These are phyloP conservation scores for Kryphioiulus occultus DNA, from an alignment of 2,888 invertebrate genomes.

Conservation along the genomic window DNA sequence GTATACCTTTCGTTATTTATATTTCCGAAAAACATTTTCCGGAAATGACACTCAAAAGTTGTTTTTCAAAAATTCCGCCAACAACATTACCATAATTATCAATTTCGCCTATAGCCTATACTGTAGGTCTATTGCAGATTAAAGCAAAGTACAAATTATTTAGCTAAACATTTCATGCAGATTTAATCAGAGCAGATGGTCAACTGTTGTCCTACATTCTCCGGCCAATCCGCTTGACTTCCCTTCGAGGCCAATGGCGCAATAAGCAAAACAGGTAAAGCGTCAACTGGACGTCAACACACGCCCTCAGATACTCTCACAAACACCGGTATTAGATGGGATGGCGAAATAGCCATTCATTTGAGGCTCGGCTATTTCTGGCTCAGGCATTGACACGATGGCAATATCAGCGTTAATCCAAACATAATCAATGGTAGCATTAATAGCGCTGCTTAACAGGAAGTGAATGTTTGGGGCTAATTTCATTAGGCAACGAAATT, in stretches of 20 bases:
- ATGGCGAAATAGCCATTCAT: neutral
- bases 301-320: neutral
- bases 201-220: neutral
- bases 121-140: too few species aligned
- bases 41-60: too few species aligned
- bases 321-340: neutral
- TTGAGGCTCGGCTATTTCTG: neutral
- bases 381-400: conserved; percentile 9
- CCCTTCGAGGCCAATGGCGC: neutral
- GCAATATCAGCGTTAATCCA: conserved; percentile 28
- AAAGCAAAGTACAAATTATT: too few species aligned
- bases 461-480: neutral
- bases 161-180: too few species aligned
- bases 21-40: too few species aligned
- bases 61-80: too few species aligned
- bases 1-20: too few species aligned
- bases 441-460: neutral
- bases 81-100: too few species aligned
- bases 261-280: neutral
- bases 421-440: conserved; percentile 18
- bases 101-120: too few species aligned
- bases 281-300: conserved; percentile 3
- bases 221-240: neutral
- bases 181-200: too few species aligned
- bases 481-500: neutral